phyloP scores from a whole-genome alignment of 2,113 vertebrate species.

The Pristiophorus japonicus region DNA sequence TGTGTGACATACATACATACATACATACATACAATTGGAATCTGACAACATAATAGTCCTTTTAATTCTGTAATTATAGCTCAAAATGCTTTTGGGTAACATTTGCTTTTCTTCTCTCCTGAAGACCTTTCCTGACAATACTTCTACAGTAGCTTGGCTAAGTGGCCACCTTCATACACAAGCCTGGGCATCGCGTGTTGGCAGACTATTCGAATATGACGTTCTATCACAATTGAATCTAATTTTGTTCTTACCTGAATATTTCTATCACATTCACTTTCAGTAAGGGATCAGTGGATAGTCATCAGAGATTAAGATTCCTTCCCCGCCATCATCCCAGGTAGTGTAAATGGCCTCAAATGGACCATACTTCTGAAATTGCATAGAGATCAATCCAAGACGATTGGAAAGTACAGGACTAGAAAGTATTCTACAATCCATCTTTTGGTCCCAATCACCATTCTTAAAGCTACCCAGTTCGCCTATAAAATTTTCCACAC shows the following conservation, averaged over 20 bases:
- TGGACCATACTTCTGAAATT: background rate
- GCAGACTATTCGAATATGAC: background rate
- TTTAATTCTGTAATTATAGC: background rate
- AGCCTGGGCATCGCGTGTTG: background rate
- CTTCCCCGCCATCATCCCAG: no score
- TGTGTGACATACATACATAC: background rate
- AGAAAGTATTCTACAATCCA: background rate
- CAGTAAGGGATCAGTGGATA: background rate
- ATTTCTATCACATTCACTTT: background rate
- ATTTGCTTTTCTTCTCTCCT: background rate
- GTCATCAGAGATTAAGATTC: background rate
- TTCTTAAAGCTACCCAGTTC: background rate
- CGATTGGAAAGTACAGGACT: background rate
- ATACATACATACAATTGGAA: background rate
- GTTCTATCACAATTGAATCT: background rate
- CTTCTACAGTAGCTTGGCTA: background rate
- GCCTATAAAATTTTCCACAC: background rate
- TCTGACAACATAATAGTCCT: background rate
- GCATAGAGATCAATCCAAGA: background rate
- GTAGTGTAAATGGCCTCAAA: no score
- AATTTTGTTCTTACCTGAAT: background rate
- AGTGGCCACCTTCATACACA: background rate
- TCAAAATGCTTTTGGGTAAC: no score
- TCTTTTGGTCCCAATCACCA: background rate
- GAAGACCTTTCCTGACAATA: background rate